phyloP scores from a whole-genome alignment of 2,113 vertebrate species.

The Elachura formosa region DNA sequence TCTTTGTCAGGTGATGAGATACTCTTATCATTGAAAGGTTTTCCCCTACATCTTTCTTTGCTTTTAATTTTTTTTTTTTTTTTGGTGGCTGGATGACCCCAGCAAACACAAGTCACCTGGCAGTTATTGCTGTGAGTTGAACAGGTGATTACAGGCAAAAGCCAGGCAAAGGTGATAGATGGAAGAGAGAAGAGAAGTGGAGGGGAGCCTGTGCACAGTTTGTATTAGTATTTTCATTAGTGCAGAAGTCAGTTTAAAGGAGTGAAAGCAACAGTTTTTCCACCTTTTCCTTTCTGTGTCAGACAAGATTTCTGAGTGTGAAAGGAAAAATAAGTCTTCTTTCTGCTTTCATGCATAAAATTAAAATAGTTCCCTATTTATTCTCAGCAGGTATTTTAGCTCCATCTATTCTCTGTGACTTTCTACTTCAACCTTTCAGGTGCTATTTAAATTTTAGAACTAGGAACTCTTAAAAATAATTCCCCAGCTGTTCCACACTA shows the following conservation, averaged over 20 bases:
- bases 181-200: not conserved
- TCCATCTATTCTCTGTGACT: not conserved
- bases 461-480: not conserved
- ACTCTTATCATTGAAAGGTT: not conserved
- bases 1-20: conserved; percentile 1
- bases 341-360: not conserved
- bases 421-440: conserved; percentile 27
- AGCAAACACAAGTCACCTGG: not conserved
- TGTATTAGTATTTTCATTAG: conserved; percentile 9
- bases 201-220: not conserved
- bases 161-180: not conserved
- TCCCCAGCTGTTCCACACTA: not conserved
- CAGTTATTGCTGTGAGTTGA: conserved; percentile 27
- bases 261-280: conserved; percentile 17
- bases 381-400: not conserved
- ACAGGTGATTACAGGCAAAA: conserved; percentile 1
- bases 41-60: not conserved
- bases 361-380: not conserved
- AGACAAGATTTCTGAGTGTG: not conserved
- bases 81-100: not conserved
- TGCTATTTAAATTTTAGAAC: not conserved
- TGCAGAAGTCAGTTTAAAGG: conserved; percentile 8
- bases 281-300: not conserved
- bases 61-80: not conserved
- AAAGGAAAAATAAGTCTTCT: not conserved